Base-by-base conservation (phyloP, 2,888 invertebrate species). In the Rhagonycha fulva region DNA sequence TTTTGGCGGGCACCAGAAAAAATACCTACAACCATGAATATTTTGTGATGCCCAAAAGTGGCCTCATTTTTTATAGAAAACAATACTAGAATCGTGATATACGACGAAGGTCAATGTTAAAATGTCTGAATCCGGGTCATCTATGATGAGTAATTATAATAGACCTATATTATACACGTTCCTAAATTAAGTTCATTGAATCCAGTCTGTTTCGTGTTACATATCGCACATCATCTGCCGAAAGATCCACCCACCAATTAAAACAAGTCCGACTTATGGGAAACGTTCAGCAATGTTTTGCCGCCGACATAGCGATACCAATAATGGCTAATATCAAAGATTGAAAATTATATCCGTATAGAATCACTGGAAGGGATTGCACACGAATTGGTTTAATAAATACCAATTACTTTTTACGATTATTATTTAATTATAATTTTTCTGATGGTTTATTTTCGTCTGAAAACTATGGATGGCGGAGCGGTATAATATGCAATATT, bases 231-330 rank as follows among this genome's bases (percentile, higher is more conserved):
- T 78, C 80, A 76, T 78, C 74, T 74, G 62, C 74, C 75, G 68
- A 66, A 76, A 74, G 79, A 79, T 80, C 80, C 81, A 78, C 81
- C 81, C 81, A 80, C 81, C 78, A 79, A 80, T 81, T 81, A 81
- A 79, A 80, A 73, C 14, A 76, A 77, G 71, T 74, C 73, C 73
- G 71, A 75, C 78, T 75, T 78, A 74, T 78, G 78, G 79, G 79
- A 79, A 79, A 76, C 71, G 71, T 32, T 28, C 74, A 62, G 67
- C 71, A 76, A 72, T 72, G 66, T 30, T 47, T 76, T 66, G 63
- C 68, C 73, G 60, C 70, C 70, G 47, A 47, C n/a, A 47, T 47
- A 66, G 11, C 68, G 71, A 71, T 74, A 76, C 71, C 76, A 73
- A 69, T 69, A 19, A 47, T 76, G 60, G 77, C 73, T 69, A 75